A percentile compares a stretch with the other conserved stretches of the same genome.
phyloP scores from a whole-genome alignment of 1,140 invertebrate genomes.

The Brachionus plicatilis region DNA sequence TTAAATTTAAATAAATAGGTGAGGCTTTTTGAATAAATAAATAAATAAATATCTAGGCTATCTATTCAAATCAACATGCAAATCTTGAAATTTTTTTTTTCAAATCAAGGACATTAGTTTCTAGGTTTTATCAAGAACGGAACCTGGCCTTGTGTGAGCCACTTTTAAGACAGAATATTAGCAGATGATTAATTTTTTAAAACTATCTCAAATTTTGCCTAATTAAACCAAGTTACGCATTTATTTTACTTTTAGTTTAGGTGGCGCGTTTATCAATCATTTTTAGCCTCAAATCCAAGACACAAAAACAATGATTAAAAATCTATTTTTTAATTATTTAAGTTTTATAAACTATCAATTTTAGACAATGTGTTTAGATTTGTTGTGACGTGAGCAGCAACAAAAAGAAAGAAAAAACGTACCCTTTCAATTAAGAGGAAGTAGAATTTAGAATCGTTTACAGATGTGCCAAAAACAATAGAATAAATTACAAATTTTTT shows the following conservation, averaged over 20 bases:
- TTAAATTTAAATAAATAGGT: constrained; percentile 9
- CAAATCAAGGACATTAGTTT: not conserved
- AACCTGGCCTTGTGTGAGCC: not conserved
- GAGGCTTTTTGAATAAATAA: not conserved
- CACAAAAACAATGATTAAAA: constrained; percentile 27
- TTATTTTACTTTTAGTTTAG: not conserved
- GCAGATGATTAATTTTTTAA: not conserved
- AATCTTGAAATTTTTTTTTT: not conserved
- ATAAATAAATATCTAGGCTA: not conserved
- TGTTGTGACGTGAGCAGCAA: not conserved
- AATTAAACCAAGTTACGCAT: not conserved
- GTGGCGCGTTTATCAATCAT: not conserved
- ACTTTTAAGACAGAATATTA: not conserved
- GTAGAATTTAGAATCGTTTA: not conserved
- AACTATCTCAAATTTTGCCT: not conserved
- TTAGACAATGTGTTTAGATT: not conserved
- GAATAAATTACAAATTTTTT: constrained; percentile 5
- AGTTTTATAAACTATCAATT: not conserved
- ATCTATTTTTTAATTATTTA: not conserved
- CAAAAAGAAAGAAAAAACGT: not conserved
- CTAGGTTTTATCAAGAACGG: not conserved
- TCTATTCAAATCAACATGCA: not conserved
- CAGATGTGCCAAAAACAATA: constrained; percentile 19
- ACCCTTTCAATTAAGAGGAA: not conserved
- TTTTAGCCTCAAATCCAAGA: not conserved